Percentiles rank a stretch among this genome's conserved stretches.
Conservation (phyloP, 2,113 vertebrate genomes). For the Mormyrus iriodes region DNA sequence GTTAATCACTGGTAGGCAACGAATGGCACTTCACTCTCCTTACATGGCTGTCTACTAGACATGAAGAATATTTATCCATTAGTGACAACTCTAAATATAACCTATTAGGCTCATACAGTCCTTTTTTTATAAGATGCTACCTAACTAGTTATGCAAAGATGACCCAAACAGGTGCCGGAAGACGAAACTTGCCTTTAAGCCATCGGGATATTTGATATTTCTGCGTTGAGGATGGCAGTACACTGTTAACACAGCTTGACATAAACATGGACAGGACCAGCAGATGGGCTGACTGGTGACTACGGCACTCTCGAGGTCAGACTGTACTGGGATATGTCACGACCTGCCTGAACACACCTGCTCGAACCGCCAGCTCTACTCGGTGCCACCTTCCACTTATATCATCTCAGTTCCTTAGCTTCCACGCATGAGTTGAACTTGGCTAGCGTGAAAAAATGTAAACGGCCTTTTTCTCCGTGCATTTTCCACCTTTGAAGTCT, state of each 20-base stretch:
- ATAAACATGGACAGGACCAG: background rate
- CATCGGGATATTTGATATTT: background rate
- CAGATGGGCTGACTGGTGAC: slow-evolving; percentile 1
- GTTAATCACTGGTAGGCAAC: background rate
- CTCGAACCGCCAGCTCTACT: slow-evolving; percentile 46
- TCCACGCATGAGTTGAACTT: slow-evolving; percentile 65
- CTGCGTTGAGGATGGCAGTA: background rate
- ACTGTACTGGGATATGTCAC: slow-evolving; percentile 54
- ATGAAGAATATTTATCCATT: background rate
- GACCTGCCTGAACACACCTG: slow-evolving; percentile 57
- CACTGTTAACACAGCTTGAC: background rate
- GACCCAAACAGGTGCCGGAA: background rate
- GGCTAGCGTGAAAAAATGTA: slow-evolving; percentile 53
- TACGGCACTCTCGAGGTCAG: slow-evolving; percentile 9
- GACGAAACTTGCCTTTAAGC: background rate
- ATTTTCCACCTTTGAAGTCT: slow-evolving; percentile 53
- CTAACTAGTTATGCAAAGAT: background rate
- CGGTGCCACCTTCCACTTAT: slow-evolving; percentile 59
- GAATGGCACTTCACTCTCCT: background rate
- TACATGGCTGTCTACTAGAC: background rate
- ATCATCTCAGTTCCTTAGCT: slow-evolving; percentile 63
- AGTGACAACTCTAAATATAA: background rate
- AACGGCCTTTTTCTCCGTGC: slow-evolving; percentile 48
- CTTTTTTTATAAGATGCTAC: background rate
- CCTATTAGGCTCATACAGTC: background rate